A percentile compares a stretch with the other conserved stretches of the same genome.
Evolutionary conservation across 53 echinoderm and acorn worm species (phyloP).

Genomic region (Arbacia lixula): DNA sequence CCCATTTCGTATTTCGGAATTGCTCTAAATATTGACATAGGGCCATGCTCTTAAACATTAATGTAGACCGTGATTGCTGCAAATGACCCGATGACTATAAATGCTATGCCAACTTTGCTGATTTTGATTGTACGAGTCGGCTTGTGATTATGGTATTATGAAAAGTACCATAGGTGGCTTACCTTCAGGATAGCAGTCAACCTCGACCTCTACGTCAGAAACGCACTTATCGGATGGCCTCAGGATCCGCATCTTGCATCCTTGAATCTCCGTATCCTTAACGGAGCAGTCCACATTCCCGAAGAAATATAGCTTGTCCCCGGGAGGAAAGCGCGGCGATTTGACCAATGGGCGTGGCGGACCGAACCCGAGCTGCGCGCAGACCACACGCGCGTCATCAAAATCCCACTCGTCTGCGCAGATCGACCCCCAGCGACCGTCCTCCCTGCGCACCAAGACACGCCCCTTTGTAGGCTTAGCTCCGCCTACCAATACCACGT

Average conservation of each 20-base stretch:
- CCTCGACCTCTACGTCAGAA: neutral
- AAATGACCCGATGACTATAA: no score
- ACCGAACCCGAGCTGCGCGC: slow-evolving; percentile 29
- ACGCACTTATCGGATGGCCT: neutral
- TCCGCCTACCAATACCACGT: slow-evolving; percentile 22
- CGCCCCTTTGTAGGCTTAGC: neutral
- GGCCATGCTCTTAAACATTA: no score
- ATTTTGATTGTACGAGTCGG: no score
- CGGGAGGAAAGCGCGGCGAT: neutral
- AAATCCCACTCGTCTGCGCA: slow-evolving; percentile 26
- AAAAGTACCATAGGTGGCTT: neutral
- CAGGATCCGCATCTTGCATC: neutral
- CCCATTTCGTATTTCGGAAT: no score
- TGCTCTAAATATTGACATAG: no score
- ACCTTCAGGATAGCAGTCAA: slow-evolving; percentile 19
- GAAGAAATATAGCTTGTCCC: neutral
- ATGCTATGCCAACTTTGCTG: no score
- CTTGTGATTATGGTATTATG: no score
- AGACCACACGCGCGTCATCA: slow-evolving; percentile 3
- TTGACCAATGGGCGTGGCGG: neutral
- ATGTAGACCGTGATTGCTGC: no score
- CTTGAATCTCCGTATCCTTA: neutral
- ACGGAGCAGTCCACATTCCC: neutral
- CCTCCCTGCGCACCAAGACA: slow-evolving; percentile 8
- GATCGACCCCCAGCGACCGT: slow-evolving; percentile 25